Evolutionary conservation across 2,797 vertebrate genomes (phyloP), one percentile per base, ranked within the genome.

Genomic region (Chelon auratus): DNA sequence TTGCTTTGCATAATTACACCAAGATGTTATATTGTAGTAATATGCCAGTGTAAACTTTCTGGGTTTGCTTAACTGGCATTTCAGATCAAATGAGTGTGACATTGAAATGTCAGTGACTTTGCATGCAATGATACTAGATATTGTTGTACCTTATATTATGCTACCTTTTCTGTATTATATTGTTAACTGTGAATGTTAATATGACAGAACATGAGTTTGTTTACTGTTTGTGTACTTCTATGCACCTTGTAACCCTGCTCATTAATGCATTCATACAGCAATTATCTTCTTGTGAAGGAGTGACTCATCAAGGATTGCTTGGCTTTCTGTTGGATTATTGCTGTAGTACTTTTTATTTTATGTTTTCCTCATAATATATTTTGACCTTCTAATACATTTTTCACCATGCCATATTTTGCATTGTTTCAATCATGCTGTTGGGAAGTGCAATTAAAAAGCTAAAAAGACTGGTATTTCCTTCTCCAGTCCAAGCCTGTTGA

Each of bases 401-500:
- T 50, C 5, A 7, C 17, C 5, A 0, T n/a, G 9, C 13, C 37
- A 8, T 26, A 8, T 42, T 42, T 33, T 54, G 37, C 10, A 12
- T 22, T 52, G 1, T 61, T 53, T 62, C 1, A 0, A 10, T 51
- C 3, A 10, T 47, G 8, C 39, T 2, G 5, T 36, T 20, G 9
- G 1, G 64, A 50, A 52, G 48, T 57, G 26, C 18, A 76, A 55
- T 9, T 62, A 36, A 36, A 12, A 62, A 24, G 17, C 54, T 67
- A 7, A 18, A 51, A 59, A 47, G 48, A 56, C 33, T 70, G 47
- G 68, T 56, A 62, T 72, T 7, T 80, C 84, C 84, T 58, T 67
- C 70, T 82, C 54, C 91, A 96, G 95, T 86, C 90, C 74, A 92
- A 92, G 80, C 82, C 1, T 64, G 89, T 89, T 0, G 93, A 94